Evolutionary conservation across 2,797 vertebrate genomes (phyloP).

Genomic region (Atherinosoma microstoma): DNA sequence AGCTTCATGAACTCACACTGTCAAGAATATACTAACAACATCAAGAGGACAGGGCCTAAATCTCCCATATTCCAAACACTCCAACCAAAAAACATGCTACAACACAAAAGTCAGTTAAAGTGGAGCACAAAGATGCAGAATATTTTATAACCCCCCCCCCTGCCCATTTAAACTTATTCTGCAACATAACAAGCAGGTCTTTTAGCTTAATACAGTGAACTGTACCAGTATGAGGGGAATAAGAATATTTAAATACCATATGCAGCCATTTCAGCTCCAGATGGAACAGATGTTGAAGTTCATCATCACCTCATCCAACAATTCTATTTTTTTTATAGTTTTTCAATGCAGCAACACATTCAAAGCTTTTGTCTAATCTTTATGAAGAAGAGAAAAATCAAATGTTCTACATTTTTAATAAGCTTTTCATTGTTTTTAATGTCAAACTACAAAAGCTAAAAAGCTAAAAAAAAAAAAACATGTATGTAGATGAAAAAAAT

Average conservation of each 20-base stretch:
- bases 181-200: slow-evolving; percentile 4
- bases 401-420: too few relatives aligned
- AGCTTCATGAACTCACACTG: slow-evolving; percentile 65
- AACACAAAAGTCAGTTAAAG: slow-evolving; percentile 14
- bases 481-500: neutral
- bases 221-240: slow-evolving; percentile 21
- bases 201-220: slow-evolving; percentile 10
- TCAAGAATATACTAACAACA: slow-evolving; percentile 52
- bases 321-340: neutral
- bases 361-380: neutral
- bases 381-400: neutral
- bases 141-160: neutral
- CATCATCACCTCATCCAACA: slow-evolving; percentile 19
- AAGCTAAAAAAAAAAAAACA: neutral
- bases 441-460: too few relatives aligned
- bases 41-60: slow-evolving; percentile 34
- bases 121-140: slow-evolving; percentile 13
- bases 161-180: slow-evolving; percentile 7
- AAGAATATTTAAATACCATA: slow-evolving; percentile 32
- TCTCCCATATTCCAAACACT: slow-evolving; percentile 37
- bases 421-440: too few relatives aligned
- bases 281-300: slow-evolving; percentile 38
- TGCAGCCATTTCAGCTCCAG: slow-evolving; percentile 39
- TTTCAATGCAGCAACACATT: neutral
- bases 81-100: slow-evolving; percentile 39